Evolutionary conservation across 2,888 invertebrate species (phyloP), one percentile per base, ranked within the genome.

Genomic region (Coleophora deauratella): DNA sequence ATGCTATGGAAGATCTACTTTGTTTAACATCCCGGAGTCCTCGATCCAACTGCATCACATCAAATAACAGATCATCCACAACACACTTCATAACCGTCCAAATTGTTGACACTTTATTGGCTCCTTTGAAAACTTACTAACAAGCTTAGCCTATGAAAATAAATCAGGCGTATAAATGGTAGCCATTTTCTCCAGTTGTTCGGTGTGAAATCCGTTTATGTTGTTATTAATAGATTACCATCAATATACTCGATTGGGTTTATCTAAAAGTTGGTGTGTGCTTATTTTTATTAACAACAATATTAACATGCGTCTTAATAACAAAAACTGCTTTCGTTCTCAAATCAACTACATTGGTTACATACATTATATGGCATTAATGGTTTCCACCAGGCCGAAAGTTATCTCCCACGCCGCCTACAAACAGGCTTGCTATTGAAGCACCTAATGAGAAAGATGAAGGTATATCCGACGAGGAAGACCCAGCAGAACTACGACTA

Each of bases 401-500:
- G 63, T 72, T 91, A 42, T 92, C 92, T 55, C 91, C 91, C 38
- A 90, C 90, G 39, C 89, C 90, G 36, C 88, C 88, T 40, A 86
- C 88, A 55, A 89, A 89, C 50, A 84, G 90, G 64, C 84, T 91
- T 42, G 87, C 89, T 12, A 89, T 91, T 54, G 90, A 91, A 57
- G 88, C 88, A 35, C 71, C 85, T 35, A 87, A 89, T 49, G 92
- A 91, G 59, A 92, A 92, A 62, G 91, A 91, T 62, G 92, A 91
- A 63, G 90, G 91, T 40, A 90, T 90, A 49, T 91, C 92, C 8
- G 93, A 92, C 59, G 90, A 92, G 61, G 95, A 95, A 56, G 94
- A 95, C 74, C 91, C 92, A 10, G 90, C 93, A 13, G 96, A 97
- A 71, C 76, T 96, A 44, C 91, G 94, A 59, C 87, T 97, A 33